Evolutionary conservation across 37 sponge, comb jelly and placozoan genomes (phyloP).

Genomic region (Bolinopsis microptera): DNA sequence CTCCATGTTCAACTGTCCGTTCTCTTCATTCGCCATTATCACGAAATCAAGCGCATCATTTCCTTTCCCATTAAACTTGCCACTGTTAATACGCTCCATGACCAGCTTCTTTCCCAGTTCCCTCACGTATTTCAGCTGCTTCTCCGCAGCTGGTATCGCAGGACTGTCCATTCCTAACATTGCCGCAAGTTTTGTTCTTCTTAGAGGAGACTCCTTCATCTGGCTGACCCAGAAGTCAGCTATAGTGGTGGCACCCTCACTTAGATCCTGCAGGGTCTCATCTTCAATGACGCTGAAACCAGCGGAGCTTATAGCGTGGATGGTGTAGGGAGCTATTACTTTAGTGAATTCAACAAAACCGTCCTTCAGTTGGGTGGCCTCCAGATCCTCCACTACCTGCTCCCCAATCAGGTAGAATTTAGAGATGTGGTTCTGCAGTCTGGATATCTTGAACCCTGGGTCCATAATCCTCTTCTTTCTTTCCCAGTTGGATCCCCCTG

Average conservation of each 20-base stretch:
- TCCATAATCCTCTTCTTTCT: background rate
- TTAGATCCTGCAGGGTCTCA: background rate
- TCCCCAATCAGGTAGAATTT: background rate
- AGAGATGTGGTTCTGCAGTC: background rate
- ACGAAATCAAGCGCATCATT: background rate
- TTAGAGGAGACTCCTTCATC: background rate
- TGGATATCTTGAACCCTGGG: background rate
- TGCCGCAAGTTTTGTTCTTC: background rate
- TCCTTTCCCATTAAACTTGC: background rate
- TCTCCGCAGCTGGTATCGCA: background rate
- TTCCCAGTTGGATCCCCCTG: constrained; percentile 12
- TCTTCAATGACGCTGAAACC: background rate
- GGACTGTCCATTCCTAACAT: constrained; percentile 5
- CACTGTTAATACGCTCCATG: background rate
- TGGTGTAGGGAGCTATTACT: constrained; percentile 5
- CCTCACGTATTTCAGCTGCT: background rate
- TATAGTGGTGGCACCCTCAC: background rate
- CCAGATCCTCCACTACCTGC: constrained; percentile 12
- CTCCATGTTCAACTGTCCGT: background rate
- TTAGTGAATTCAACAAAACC: background rate
- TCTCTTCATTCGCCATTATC: background rate
- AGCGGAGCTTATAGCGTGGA: background rate
- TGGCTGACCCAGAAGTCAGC: background rate
- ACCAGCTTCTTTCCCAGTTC: background rate
- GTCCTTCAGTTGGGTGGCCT: background rate